A percentile compares a stretch with the other conserved stretches of the same genome.
Evolutionary conservation across 2,113 vertebrate species (phyloP).

Genomic region (Trematocara unimaculatum): DNA sequence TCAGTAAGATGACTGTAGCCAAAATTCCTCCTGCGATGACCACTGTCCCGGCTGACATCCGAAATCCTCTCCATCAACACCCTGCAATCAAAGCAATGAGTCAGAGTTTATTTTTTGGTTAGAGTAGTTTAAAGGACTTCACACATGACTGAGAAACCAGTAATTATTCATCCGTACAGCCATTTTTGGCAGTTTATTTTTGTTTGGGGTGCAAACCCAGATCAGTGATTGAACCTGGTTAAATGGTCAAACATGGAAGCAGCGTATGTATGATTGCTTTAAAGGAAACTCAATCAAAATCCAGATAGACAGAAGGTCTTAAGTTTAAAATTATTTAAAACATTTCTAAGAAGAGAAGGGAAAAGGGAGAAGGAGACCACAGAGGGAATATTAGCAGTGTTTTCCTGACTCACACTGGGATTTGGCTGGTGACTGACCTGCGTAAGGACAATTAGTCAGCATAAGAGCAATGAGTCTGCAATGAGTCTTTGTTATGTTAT

Average conservation of each 20-base stretch:
- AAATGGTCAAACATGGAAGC: not conserved
- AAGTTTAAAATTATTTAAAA: not conserved
- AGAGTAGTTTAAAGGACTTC: not conserved
- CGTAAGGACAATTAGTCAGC: not conserved
- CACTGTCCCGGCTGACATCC: constrained; percentile 99
- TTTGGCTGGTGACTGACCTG: not conserved
- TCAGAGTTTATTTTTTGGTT: not conserved
- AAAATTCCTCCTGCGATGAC: constrained; percentile 99
- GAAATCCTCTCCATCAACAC: constrained; percentile 91
- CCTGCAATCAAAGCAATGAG: constrained; percentile 25
- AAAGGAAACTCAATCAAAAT: rapidly evolving
- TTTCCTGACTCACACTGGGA: not conserved
- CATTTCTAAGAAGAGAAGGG: not conserved
- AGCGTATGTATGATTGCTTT: rapidly evolving
- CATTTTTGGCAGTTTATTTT: not conserved
- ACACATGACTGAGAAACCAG: not conserved
- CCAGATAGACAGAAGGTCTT: not conserved
- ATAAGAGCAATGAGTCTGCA: not conserved
- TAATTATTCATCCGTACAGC: rapidly evolving
- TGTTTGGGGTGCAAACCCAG: not conserved
- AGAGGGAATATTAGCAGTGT: not conserved
- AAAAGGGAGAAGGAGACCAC: not conserved
- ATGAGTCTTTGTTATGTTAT: rapidly evolving
- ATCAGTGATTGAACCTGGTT: not conserved
- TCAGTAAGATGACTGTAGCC: constrained; percentile 93